These are phyloP conservation scores for Tringa solitaria DNA, from an alignment of 2,113 vertebrate species.

Conservation along the genomic window DNA sequence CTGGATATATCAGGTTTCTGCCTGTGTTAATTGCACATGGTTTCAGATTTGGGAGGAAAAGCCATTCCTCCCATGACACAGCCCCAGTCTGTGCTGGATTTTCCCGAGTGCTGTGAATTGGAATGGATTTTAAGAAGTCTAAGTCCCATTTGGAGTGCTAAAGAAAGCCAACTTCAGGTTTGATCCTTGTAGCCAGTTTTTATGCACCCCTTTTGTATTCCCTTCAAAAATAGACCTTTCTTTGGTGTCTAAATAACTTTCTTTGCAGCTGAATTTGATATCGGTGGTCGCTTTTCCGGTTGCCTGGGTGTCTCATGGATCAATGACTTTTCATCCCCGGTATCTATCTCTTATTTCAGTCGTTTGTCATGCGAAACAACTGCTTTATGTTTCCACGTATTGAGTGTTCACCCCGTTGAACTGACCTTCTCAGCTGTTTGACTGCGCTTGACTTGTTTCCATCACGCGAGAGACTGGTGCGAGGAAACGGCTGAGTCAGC, in stretches of 20 bases:
- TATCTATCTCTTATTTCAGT: background rate
- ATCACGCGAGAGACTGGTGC: rapidly evolving
- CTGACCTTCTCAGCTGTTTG: background rate
- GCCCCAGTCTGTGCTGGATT: background rate
- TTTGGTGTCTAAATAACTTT: background rate
- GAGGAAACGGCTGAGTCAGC: background rate
- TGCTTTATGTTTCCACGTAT: background rate
- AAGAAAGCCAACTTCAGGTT: background rate
- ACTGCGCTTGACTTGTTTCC: background rate
- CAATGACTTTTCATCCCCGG: background rate
- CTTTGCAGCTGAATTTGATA: background rate
- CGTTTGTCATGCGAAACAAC: background rate
- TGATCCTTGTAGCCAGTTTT: background rate
- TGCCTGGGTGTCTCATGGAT: no score
- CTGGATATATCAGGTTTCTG: background rate
- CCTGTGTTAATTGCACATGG: background rate
- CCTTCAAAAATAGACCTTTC: background rate
- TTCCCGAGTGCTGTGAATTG: background rate
- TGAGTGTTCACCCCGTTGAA: background rate
- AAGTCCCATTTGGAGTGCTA: background rate
- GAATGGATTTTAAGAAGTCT: background rate
- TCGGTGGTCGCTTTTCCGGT: background rate
- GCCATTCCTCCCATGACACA: background rate
- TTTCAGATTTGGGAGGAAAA: background rate
- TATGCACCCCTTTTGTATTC: background rate